These are phyloP conservation scores for Crioceris asparagi DNA, from an alignment of 2,888 invertebrate species.

Conservation along the genomic window DNA sequence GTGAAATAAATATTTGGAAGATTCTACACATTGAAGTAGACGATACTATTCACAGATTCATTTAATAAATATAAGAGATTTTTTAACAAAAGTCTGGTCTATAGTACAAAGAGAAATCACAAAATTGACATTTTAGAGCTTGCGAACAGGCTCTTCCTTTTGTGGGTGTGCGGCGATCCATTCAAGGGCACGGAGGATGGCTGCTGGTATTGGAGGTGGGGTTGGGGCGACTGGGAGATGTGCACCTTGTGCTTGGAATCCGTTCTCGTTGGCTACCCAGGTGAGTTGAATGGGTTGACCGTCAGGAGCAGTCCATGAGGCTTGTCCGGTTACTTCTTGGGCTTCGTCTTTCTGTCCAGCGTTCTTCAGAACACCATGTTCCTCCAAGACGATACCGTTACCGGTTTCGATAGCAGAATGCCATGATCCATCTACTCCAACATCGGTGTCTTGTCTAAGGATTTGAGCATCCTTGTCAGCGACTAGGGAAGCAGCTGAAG, in stretches of 20 bases:
- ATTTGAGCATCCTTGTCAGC: slow-evolving; percentile 20
- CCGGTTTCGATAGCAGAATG: slow-evolving; percentile 40
- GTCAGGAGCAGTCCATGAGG: slow-evolving; percentile 23
- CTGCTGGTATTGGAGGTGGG: slow-evolving; percentile 56
- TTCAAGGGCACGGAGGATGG: slow-evolving; percentile 53
- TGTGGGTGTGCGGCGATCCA: slow-evolving; percentile 55
- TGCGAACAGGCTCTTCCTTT: slow-evolving; percentile 6
- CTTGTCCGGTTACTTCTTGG: slow-evolving; percentile 20
- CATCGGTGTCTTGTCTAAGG: slow-evolving; percentile 23
- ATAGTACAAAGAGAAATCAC: too few species aligned
- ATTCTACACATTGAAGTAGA: too few species aligned
- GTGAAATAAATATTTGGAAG: too few species aligned
- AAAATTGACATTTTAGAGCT: too few species aligned
- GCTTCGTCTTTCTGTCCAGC: slow-evolving; percentile 27
- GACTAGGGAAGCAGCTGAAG: not conserved
- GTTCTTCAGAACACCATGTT: slow-evolving; percentile 31
- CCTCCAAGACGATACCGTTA: slow-evolving; percentile 39
- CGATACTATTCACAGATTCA: too few species aligned
- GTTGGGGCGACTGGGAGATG: slow-evolving; percentile 43
- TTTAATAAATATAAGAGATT: too few species aligned
- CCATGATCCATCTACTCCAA: slow-evolving; percentile 37
- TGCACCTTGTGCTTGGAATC: slow-evolving; percentile 51
- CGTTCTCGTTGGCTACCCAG: slow-evolving; percentile 24
- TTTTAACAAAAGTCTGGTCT: too few species aligned
- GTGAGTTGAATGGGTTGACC: slow-evolving; percentile 17